Evolutionary conservation across 2,888 invertebrate genomes (phyloP), one percentile per base, ranked within the genome.

Genomic region (Hipparchia sbordonii): DNA sequence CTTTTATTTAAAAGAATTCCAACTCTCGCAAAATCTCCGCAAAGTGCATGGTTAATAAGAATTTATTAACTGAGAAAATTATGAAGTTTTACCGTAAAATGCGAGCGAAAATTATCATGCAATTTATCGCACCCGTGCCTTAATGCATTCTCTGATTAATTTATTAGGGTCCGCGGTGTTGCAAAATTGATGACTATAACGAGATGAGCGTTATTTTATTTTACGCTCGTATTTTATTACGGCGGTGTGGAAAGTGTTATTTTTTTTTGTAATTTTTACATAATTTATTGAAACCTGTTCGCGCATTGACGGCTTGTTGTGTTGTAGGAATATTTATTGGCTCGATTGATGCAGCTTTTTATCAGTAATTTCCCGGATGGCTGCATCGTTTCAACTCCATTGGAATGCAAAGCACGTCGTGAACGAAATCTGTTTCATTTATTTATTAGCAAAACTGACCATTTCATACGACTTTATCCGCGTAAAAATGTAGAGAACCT

Each of bases 91-190:
- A 71, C 62, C 77, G 78, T 85, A 85, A 83, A 84, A 87, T 87
- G 87, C 80, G 82, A 76, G 72, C 77, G 82, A 84, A 85, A 90
- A 89, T 87, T 84, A 88, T 89, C 88, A 87, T 82, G 80, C 86
- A 86, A 90, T 91, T 88, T 87, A 87, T 87, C 78, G 84, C 85
- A 84, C 82, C 84, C 80, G 83, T 76, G 84, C 84, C 82, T 86
- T 85, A 87, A 89, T 87, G 85, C 85, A 84, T 83, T 80, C 81
- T 77, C 84, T 89, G 87, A 89, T 89, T 88, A 88, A 90, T 91
- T 89, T 89, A 88, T 88, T 87, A 83, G 81, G 78, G 81, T 87
- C 88, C 89, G 82, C 87, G 87, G 82, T 81, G 83, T 81, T 83
- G 83, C 82, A 81, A 84, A 86, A 87, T 86, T 85, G 85, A 87